Evolutionary conservation across 2,888 invertebrate genomes (phyloP), one percentile per base, ranked within the genome.

Genomic region (Linnaemya vulpina): DNA sequence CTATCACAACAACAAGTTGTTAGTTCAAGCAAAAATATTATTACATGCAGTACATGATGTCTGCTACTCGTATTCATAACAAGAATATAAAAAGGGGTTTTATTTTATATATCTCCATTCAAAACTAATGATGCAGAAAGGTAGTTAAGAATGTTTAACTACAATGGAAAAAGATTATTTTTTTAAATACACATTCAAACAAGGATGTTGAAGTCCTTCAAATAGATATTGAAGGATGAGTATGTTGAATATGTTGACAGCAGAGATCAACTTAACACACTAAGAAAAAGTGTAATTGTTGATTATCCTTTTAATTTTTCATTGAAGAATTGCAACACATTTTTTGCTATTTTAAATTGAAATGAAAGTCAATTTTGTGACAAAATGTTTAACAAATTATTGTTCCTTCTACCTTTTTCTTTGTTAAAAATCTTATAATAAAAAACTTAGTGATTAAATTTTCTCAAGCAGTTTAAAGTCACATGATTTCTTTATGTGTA

Each of bases 81-180:
- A 38, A 53, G 40, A 11, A 70, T n/a, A 53, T 13, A 3, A 49
- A 43, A 43, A 49, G 49, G 67, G 40, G 63, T 43, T 82, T 53
- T 38, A 15, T 62, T 60, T 30, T 67, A 30, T 30, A 3, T 30
- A 3, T 30, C 30, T 30, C 5, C 65, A 80, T 77, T 80, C 15
- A 63, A 81, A 81, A 81, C 73, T 81, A 84, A 81, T 84, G 77
- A 81, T 70, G 73, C 40, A 81, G 81, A 84, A 81, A 81, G 58
- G 60, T 63, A 73, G 76, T 84, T 80, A 80, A 84, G 76, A 80
- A 67, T 25, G 67, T 58, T 74, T 58, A 65, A 79, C 55, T 58
- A 60, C 46, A 76, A 80, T 71, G n/a, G 30, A 70, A 79, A 80
- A 49, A 30, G 58, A 60, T 70, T 75, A 60, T 60, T 79, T 60